A percentile compares a stretch with the other conserved stretches of the same genome.
phyloP scores from a whole-genome alignment of 2,797 vertebrate species.

The Coracias cyanogaster region DNA sequence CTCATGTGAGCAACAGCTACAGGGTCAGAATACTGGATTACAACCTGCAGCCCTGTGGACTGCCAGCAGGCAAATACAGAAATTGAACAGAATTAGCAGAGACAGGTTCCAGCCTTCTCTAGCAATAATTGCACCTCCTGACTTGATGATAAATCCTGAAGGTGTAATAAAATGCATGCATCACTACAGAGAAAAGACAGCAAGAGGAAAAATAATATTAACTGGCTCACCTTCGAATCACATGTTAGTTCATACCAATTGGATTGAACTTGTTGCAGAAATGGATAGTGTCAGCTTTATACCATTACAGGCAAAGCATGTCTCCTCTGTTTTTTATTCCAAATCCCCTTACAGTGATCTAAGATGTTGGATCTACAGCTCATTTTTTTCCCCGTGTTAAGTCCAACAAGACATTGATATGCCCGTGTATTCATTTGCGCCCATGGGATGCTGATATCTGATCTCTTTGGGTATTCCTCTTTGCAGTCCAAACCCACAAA shows the following conservation, averaged over 20 bases:
- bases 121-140: background rate
- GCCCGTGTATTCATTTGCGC: constrained; percentile 34
- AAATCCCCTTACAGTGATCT: background rate
- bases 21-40: background rate
- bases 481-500: constrained; percentile 71
- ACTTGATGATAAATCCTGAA: background rate
- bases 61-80: background rate
- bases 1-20: background rate
- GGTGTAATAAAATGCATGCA: background rate
- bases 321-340: background rate
- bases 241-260: background rate
- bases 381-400: background rate
- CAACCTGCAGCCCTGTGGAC: background rate
- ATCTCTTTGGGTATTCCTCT: constrained; percentile 61
- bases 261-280: background rate
- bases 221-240: background rate
- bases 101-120: background rate
- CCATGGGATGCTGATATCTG: constrained; percentile 37
- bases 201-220: background rate
- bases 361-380: constrained; percentile 24
- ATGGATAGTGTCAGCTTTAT: background rate
- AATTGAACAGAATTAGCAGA: background rate
- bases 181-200: background rate
- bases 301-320: background rate
- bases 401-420: constrained; percentile 13